Evolutionary conservation across 2,888 invertebrate species (phyloP), one percentile per base, ranked within the genome.

Genomic region (Eilema caniola): DNA sequence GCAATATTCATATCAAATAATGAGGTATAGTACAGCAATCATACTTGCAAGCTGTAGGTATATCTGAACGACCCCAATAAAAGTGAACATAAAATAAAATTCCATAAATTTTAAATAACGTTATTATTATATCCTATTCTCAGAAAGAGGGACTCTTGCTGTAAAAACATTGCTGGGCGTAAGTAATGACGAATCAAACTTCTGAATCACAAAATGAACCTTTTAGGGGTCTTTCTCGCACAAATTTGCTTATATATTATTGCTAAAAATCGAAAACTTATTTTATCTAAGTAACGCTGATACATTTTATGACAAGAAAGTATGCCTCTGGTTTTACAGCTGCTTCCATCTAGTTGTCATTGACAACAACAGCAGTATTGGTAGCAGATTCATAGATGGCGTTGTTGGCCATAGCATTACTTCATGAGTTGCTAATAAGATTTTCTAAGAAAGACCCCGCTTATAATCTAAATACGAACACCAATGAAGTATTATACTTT

Each of bases 401-500:
- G 76, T 31, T 75, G 66, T 20, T 56, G 37, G 33, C 2, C n/a
- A 11, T 11, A 59, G 33, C 20, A 37, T n/a, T 37, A 62, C 12
- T 53, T 31, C 24, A 20, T 20, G 20, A 16, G 16, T 33, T 37
- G 56, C 24, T 41, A 47, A n/a, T n/a, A 20, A 25, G 16, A 7
- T 33, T 28, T 65, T 56, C 16, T 25, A 77, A 57, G 75, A 77
- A 81, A 82, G 81, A 82, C 81, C 81, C 71, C 67, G 66, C 74
- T 75, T 72, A 80, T 37, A 73, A 74, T 67, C 80, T 79, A 82
- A 72, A 75, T 72, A 84, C 83, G 87, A 90, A 93, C 89, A 92
- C 89, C 88, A 89, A 88, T 83, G 84, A 84, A 89, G 87, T 87
- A 87, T 91, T 92, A 90, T 86, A 94, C 91, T 91, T 91, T 95